Evolutionary conservation across 2,113 vertebrate species (phyloP).

Genomic region (Elephantulus edwardii): DNA sequence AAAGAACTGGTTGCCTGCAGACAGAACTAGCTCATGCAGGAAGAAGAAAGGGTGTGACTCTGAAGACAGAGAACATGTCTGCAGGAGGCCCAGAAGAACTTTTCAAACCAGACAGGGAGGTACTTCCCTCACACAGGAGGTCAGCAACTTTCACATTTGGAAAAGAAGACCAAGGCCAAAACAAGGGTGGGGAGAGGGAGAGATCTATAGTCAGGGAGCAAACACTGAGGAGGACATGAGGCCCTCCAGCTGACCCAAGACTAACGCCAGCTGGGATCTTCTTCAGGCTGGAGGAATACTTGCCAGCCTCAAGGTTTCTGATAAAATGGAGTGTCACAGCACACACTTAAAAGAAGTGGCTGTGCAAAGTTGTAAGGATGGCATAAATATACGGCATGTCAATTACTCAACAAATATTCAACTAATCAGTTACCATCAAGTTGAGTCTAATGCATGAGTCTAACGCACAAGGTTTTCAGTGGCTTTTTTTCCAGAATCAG

Average conservation of each 20-base stretch:
- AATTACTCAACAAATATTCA: neutral
- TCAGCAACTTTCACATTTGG: neutral
- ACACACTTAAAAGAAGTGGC: neutral
- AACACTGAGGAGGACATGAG: neutral
- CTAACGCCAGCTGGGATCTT: neutral
- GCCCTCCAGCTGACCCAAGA: neutral
- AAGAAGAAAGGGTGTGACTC: neutral
- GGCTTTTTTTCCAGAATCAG: neutral
- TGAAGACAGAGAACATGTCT: neutral
- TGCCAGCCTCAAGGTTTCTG: neutral
- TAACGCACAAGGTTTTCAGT: neutral
- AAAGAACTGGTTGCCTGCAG: neutral
- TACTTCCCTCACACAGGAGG: conserved; percentile 3
- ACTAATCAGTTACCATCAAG: neutral
- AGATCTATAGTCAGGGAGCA: neutral
- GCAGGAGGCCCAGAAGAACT: neutral
- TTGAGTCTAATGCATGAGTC: neutral
- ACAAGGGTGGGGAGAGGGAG: neutral
- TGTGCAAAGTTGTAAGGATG: neutral
- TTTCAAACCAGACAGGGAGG: neutral
- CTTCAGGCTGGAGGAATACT: neutral
- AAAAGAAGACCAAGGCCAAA: neutral
- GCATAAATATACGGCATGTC: neutral
- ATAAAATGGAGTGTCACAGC: neutral
- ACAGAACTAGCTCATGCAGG: neutral